phyloP scores from a whole-genome alignment of 92 coral and sea anemone species.

The Siderastrea radians region DNA sequence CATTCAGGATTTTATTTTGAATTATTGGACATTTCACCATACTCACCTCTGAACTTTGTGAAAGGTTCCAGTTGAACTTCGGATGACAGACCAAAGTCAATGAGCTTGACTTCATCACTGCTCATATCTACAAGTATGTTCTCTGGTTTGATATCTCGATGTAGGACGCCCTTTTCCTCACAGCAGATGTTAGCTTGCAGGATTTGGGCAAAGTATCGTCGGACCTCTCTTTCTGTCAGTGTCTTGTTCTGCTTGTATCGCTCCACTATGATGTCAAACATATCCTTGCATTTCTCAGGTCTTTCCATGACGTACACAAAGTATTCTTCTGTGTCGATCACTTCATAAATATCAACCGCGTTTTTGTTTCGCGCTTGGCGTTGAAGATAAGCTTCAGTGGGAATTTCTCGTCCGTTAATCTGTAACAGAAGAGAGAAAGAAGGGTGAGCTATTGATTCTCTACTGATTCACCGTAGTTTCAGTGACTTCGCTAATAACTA shows the following conservation, averaged over 20 bases:
- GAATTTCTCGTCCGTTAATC: conserved; percentile 5
- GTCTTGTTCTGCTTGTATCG: neutral
- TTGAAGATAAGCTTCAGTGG: conserved; percentile 27
- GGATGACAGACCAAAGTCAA: conserved; percentile 43
- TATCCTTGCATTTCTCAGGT: conserved; percentile 30
- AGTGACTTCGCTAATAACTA: too few relatives aligned
- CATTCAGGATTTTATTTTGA: too few relatives aligned
- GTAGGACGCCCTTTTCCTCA: conserved; percentile 29
- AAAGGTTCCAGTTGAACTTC: conserved; percentile 22
- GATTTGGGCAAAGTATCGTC: conserved; percentile 23
- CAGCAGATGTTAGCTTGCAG: conserved; percentile 32
- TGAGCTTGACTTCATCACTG: conserved; percentile 39
- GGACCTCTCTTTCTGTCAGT: conserved; percentile 17
- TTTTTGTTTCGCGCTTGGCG: conserved; percentile 3
- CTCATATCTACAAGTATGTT: conserved; percentile 34
- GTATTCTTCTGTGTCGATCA: conserved; percentile 12
- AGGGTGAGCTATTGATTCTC: neutral
- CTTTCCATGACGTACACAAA: conserved; percentile 35
- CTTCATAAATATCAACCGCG: conserved; percentile 23
- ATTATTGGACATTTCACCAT: too few relatives aligned
- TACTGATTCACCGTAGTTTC: neutral
- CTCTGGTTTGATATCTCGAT: conserved; percentile 40
- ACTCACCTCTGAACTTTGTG: conserved; percentile 25
- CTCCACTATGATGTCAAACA: conserved; percentile 15
- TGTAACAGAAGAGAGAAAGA: neutral